Evolutionary conservation across 1,140 invertebrate genomes (phyloP).

Genomic region (Lineus longissimus): DNA sequence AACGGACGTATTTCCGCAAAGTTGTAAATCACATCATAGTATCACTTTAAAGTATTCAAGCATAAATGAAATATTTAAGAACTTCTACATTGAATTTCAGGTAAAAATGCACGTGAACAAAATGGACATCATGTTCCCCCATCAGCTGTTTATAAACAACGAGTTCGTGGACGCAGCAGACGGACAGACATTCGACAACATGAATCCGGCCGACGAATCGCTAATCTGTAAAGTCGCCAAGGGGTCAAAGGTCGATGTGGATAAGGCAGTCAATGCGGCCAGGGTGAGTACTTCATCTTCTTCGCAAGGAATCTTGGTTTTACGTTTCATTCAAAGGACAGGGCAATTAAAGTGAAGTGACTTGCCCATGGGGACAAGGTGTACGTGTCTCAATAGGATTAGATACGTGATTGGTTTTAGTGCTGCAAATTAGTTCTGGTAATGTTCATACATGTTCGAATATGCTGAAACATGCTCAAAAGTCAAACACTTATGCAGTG

Average conservation of each 20-base stretch:
- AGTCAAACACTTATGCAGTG: no score
- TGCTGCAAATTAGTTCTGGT: no score
- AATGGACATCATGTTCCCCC: slow-evolving; percentile 76
- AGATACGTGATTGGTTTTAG: not conserved
- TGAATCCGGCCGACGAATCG: slow-evolving; percentile 84
- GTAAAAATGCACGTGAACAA: slow-evolving; percentile 71
- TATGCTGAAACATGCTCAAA: no score
- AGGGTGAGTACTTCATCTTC: slow-evolving; percentile 55
- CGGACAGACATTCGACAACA: slow-evolving; percentile 61
- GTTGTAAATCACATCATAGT: not conserved
- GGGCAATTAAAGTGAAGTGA: no score
- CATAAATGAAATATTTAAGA: no score
- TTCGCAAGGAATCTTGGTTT: no score
- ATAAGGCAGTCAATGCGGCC: slow-evolving; percentile 80
- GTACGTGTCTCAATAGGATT: no score
- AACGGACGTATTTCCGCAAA: no score
- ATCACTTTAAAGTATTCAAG: not conserved
- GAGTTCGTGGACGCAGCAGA: slow-evolving; percentile 77
- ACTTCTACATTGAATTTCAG: slow-evolving; percentile 25
- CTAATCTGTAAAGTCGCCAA: slow-evolving; percentile 68
- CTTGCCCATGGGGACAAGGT: no score
- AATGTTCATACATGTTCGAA: no score
- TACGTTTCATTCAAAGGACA: no score
- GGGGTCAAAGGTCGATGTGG: slow-evolving; percentile 75
- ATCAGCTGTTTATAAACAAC: slow-evolving; percentile 85